These are phyloP conservation scores for Pseudopleuronectes americanus DNA, from an alignment of 2,797 vertebrate genomes.

Conservation along the genomic window DNA sequence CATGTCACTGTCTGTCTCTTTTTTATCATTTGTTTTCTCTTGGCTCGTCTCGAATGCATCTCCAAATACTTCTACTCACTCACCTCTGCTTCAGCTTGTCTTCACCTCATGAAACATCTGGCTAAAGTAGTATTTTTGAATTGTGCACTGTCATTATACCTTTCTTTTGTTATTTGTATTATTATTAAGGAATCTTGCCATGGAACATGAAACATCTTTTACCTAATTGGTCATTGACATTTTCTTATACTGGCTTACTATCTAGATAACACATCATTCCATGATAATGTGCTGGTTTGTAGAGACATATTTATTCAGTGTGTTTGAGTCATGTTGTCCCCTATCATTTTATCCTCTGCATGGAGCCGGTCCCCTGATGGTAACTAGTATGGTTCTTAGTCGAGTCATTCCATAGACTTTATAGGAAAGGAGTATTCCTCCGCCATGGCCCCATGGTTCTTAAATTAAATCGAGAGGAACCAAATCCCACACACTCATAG, in stretches of 20 bases:
- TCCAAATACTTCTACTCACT: background rate
- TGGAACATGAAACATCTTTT: too few species aligned
- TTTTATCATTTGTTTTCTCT: background rate
- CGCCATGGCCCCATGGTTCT: too few species aligned
- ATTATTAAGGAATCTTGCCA: background rate
- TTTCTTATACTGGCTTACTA: background rate
- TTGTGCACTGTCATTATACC: background rate
- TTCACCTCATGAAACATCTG: background rate
- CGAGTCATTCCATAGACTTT: too few species aligned
- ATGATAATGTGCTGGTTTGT: background rate
- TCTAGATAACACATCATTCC: background rate
- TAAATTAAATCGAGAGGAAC: too few species aligned
- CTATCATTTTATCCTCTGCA: background rate
- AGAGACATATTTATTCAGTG: background rate
- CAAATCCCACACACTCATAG: too few species aligned
- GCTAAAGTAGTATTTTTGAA: background rate
- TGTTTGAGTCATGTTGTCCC: constrained; percentile 5
- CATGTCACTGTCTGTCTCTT: background rate
- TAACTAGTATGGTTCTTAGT: background rate
- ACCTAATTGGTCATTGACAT: background rate
- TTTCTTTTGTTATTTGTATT: background rate
- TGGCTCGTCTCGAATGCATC: background rate
- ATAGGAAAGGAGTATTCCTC: too few species aligned
- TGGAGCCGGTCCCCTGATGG: background rate
- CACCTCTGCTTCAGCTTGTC: background rate